Base-by-base conservation (phyloP, 1,140 invertebrate species). In the Sinonovacula constricta region DNA sequence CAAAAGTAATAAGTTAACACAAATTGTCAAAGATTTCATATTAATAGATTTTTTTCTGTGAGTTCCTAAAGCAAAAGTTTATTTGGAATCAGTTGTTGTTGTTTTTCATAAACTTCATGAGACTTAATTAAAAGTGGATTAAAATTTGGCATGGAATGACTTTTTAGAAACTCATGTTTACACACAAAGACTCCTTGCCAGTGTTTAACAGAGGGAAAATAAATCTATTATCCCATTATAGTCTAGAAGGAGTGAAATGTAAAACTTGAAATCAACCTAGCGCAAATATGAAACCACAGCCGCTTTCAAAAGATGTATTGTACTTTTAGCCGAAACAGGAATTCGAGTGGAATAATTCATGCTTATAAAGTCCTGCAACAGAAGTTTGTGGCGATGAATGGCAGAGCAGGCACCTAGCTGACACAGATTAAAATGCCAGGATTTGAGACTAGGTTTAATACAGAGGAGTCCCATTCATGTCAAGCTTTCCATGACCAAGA, bases 371-470 rank as follows among this genome's bases (percentile, higher is more conserved):
- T 59, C 70, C 3, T 45, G 53, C 59, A 45, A 22, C 53, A 59
- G 66, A 66, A 67, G 57, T 76, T n/a, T n/a, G n/a, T 51, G 33
- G 18, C 45, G 51, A 76, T 76, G 72, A 76, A 76, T 76, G 65
- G 63, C 63, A 12, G 31, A 33, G 28, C 33, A 53, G 72, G 54
- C 63, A 26, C 59, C 72, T 67, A 36, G 30, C 45, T 76, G 72
- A 57, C 72, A 76, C 72, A 76, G 72, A 76, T 76, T 76, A 66
- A 76, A 76, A 63, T 76, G 72, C 72, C 72, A 76, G 67, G 53
- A 59, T 76, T 66, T 53, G 26, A 7, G 45, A 14, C 33, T 54
- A n/a, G 53, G 51, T 76, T 28, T 33, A 56, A 30, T 65, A 54
- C 36, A 67, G 72, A 36, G 53, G 63, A 39, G 39, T 59, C 59